Conservation (phyloP, 2,797 vertebrate genomes). For the Sylvilagus floridanus region DNA sequence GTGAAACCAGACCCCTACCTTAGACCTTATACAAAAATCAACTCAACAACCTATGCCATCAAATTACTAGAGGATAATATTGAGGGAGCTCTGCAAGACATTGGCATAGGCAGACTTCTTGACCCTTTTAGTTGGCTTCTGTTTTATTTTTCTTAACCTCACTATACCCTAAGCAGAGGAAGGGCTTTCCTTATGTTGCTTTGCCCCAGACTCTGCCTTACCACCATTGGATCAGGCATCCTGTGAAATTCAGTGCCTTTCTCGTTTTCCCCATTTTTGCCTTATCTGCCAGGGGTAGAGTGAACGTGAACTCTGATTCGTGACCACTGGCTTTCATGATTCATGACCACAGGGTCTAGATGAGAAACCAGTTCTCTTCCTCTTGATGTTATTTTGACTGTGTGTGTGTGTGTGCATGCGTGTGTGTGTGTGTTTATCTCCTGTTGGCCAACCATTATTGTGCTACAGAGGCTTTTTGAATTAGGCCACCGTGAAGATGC, state of each 20-base stretch:
- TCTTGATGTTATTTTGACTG: conserved; percentile 8
- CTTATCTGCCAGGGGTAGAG: background rate
- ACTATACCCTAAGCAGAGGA: background rate
- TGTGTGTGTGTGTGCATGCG: background rate
- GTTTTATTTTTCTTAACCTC: background rate
- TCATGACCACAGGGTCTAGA: background rate
- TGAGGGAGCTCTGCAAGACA: too few species aligned
- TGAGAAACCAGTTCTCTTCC: conserved; percentile 10
- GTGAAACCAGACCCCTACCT: too few species aligned
- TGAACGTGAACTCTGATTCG: background rate
- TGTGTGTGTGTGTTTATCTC: background rate
- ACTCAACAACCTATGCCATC: too few species aligned
- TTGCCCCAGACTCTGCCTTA: background rate
- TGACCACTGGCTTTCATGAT: background rate
- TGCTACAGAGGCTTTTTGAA: conserved; percentile 50
- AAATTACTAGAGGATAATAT: too few species aligned
- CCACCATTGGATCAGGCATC: background rate
- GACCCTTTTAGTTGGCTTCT: too few species aligned
- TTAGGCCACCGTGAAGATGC: background rate
- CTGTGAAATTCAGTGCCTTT: background rate
- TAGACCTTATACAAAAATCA: too few species aligned
- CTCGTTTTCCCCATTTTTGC: background rate
- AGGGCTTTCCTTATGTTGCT: background rate
- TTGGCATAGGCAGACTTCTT: too few species aligned
- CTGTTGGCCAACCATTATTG: background rate